Evolutionary conservation across 2,888 invertebrate species (phyloP).

Genomic region (Pediacus dermestoides): DNA sequence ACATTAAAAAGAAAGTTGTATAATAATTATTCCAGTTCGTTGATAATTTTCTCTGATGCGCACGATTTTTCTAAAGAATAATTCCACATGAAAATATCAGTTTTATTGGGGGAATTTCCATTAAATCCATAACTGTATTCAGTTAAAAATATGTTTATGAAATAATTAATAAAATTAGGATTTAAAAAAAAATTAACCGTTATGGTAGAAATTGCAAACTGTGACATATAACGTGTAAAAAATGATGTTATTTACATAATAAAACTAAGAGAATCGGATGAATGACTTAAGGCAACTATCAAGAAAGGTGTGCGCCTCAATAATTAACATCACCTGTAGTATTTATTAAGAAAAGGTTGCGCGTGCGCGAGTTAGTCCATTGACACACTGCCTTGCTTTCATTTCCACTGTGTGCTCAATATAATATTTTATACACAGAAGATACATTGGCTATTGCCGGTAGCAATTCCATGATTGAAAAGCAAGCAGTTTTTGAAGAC

Average conservation of each 20-base stretch:
- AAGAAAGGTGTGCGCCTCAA: constrained; percentile 26
- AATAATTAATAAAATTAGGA: no score
- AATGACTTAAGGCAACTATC: constrained; percentile 20
- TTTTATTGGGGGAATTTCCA: background rate
- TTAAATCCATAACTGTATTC: no score
- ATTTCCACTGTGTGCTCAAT: constrained; percentile 50
- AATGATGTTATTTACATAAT: constrained; percentile 19
- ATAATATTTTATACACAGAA: constrained; percentile 44
- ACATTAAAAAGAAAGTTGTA: constrained; percentile 4
- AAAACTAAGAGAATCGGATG: constrained; percentile 18
- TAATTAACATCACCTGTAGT: constrained; percentile 36
- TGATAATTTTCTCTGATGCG: constrained; percentile 3
- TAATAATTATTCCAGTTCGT: constrained; percentile 4
- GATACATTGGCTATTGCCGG: constrained; percentile 29
- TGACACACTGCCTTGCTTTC: constrained; percentile 55
- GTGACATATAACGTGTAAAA: no score
- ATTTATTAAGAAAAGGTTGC: constrained; percentile 33
- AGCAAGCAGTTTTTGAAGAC: no score
- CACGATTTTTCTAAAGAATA: no score
- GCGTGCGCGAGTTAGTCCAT: constrained; percentile 44
- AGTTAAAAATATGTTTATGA: no score
- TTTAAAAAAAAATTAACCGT: no score
- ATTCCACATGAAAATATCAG: no score
- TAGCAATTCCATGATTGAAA: constrained; percentile 22
- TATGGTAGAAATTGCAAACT: no score